Evolutionary conservation across 2,888 invertebrate species (phyloP).

Genomic region (Drosophila mettleri): DNA sequence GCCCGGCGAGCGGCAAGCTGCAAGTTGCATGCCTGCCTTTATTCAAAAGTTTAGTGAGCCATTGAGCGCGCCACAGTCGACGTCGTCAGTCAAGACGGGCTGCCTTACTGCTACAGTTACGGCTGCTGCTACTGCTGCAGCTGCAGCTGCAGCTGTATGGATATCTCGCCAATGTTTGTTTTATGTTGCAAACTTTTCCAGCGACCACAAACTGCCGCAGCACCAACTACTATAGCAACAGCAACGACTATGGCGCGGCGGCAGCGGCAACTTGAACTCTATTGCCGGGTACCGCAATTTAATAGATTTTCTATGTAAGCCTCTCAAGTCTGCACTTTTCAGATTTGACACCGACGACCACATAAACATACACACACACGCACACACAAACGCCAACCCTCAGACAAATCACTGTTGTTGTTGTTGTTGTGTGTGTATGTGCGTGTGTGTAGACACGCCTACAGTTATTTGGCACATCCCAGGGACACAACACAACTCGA

Average conservation of each 20-base stretch:
- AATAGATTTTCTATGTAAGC: constrained; percentile 81
- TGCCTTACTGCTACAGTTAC: constrained; percentile 17
- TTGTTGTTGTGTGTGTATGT: constrained; percentile 21
- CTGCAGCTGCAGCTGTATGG: constrained; percentile 41
- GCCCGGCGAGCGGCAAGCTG: not conserved
- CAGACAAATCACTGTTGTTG: constrained; percentile 29
- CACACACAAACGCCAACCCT: constrained; percentile 29
- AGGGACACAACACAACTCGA: constrained; percentile 78
- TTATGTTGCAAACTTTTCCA: constrained; percentile 79
- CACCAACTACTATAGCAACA: constrained; percentile 25
- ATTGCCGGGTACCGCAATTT: constrained; percentile 67
- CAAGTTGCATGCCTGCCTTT: constrained; percentile 69
- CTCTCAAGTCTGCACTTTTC: constrained; percentile 62
- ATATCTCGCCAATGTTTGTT: constrained; percentile 79
- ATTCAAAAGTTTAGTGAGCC: constrained; percentile 82
- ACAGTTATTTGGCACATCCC: constrained; percentile 80
- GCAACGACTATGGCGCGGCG: constrained; percentile 12
- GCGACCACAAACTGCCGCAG: constrained; percentile 61
- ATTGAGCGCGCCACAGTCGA: constrained; percentile 67
- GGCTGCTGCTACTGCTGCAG: constrained; percentile 18
- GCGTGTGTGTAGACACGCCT: constrained; percentile 50
- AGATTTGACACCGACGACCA: constrained; percentile 77
- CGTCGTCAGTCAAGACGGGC: constrained; percentile 74
- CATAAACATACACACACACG: constrained; percentile 44
- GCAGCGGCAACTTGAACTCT: constrained; percentile 53